A percentile compares a stretch with the other conserved stretches of the same genome.
Evolutionary conservation across 2,113 vertebrate genomes (phyloP).

Genomic region (Alethe castanea): DNA sequence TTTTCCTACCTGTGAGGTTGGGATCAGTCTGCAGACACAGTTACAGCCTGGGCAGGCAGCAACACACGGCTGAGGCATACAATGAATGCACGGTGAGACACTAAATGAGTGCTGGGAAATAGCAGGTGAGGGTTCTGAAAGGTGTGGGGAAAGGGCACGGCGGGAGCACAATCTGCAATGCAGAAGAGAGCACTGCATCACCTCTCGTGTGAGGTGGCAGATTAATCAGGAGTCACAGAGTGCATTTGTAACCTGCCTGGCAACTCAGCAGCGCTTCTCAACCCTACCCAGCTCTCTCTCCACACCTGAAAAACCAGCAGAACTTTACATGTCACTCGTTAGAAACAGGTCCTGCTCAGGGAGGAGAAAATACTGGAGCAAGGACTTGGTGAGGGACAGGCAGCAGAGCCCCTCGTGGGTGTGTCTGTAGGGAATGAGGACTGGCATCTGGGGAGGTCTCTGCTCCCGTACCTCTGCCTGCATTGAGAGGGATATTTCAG

Average conservation of each 20-base stretch:
- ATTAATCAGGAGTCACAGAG: slow-evolving; percentile 50
- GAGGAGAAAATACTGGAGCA: background rate
- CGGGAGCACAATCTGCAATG: slow-evolving; percentile 51
- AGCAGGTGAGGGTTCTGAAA: background rate
- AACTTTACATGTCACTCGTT: background rate
- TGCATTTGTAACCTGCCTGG: slow-evolving; percentile 49
- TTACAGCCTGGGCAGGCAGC: background rate
- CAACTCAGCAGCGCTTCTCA: background rate
- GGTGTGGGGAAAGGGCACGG: slow-evolving; percentile 25
- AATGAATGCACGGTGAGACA: no score
- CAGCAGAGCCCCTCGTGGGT: background rate
- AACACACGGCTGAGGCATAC: rapidly evolving
- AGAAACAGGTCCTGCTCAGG: background rate
- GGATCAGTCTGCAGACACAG: background rate
- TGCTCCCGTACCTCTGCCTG: background rate
- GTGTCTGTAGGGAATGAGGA: background rate
- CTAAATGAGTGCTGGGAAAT: background rate
- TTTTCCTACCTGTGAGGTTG: background rate
- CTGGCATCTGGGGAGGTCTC: background rate
- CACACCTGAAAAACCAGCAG: background rate
- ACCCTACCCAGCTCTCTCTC: background rate
- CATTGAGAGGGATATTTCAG: background rate
- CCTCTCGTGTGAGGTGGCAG: slow-evolving; percentile 1
- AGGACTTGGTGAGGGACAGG: background rate
- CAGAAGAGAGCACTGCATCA: slow-evolving; percentile 52